Percentiles rank a stretch among this genome's conserved stretches.
Evolutionary conservation across 2,888 invertebrate genomes (phyloP).

Genomic region (Myopa testacea): DNA sequence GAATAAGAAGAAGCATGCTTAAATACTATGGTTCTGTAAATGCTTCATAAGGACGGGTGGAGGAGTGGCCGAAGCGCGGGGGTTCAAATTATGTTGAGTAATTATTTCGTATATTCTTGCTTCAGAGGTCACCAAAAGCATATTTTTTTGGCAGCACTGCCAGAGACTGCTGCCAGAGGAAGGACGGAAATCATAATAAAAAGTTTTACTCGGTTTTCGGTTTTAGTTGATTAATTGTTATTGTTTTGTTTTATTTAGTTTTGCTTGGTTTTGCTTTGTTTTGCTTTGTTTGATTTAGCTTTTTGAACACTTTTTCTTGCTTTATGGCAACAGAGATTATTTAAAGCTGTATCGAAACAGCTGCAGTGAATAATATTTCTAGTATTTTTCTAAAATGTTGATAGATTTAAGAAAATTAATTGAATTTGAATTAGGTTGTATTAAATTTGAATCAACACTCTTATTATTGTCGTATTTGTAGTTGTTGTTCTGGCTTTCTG

Average conservation of each 20-base stretch:
- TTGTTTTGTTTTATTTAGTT: not conserved
- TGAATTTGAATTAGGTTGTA: no score
- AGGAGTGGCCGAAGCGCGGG: not conserved
- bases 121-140: not conserved
- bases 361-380: no score
- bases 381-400: no score
- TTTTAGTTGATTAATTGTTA: conserved; percentile 8
- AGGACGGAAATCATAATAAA: conserved; percentile 8
- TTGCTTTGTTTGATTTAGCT: not conserved
- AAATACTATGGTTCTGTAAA: no score
- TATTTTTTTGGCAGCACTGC: not conserved
- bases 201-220: not conserved
- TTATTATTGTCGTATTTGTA: not conserved
- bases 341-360: not conserved
- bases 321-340: not conserved
- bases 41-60: not conserved
- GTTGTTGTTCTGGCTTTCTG: not conserved
- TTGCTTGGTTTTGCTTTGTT: not conserved
- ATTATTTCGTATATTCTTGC: not conserved
- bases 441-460: no score
- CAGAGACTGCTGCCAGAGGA: not conserved
- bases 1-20: not conserved
- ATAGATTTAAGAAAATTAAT: no score
- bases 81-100: not conserved
- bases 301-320: not conserved